phyloP scores from a whole-genome alignment of 1,140 invertebrate species.

The Oncopeltus fasciatus region DNA sequence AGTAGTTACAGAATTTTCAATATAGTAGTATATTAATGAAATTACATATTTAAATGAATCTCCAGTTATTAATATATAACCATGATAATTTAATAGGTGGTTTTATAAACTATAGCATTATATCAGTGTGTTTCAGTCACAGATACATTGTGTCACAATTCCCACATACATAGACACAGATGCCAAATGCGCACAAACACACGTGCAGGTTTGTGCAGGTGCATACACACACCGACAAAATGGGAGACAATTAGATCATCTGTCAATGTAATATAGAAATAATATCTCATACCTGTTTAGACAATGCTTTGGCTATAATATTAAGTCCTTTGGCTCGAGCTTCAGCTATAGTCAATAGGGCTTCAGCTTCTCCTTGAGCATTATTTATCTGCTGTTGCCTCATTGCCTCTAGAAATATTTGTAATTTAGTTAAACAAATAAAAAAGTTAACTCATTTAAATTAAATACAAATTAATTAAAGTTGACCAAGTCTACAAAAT shows the following conservation, averaged over 20 bases:
- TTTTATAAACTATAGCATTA: no score
- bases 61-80: no score
- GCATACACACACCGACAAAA: not conserved
- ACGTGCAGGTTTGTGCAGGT: no score
- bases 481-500: not conserved
- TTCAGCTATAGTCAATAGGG: conserved; percentile 68
- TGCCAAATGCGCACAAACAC: not conserved
- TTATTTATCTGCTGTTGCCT: conserved; percentile 77
- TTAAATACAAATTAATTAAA: not conserved
- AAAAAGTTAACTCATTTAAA: not conserved
- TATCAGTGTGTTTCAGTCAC: not conserved
- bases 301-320: conserved; percentile 54
- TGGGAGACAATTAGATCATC: not conserved
- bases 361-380: conserved; percentile 74
- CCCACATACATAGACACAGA: no score
- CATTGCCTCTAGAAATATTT: conserved; percentile 61
- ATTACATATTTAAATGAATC: no score
- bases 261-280: not conserved
- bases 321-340: conserved; percentile 66
- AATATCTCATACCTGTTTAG: conserved; percentile 31
- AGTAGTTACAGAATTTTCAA: no score
- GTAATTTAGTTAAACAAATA: not conserved
- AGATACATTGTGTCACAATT: conserved; percentile 3
- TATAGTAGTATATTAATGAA: no score
- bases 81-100: no score